Evolutionary conservation across 2,888 invertebrate genomes (phyloP).

Genomic region (Torymus texanus): DNA sequence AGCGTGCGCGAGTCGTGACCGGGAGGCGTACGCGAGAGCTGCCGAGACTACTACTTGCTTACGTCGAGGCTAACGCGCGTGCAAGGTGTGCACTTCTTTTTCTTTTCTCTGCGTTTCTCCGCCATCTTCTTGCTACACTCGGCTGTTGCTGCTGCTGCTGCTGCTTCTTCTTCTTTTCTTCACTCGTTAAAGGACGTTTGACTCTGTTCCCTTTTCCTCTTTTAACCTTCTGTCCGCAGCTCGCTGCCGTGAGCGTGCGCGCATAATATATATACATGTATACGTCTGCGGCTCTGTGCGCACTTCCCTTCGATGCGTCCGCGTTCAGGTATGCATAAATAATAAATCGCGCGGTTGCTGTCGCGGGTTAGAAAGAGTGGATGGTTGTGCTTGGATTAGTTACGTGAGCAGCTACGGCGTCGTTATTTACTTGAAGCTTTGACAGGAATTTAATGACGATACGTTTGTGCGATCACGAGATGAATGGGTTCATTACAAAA

Average conservation of each 20-base stretch:
- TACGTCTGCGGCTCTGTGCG: neutral
- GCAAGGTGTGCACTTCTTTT: neutral
- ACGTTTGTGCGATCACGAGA: too few relatives aligned
- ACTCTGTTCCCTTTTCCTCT: conserved; percentile 32
- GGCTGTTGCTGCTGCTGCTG: neutral
- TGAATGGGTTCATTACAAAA: too few relatives aligned
- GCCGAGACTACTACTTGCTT: conserved; percentile 16
- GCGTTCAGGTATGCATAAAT: conserved; percentile 19
- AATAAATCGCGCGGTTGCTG: neutral
- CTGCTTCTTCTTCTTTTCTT: conserved; percentile 35
- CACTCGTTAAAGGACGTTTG: conserved; percentile 13
- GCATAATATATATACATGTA: too few relatives aligned
- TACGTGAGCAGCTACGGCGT: too few relatives aligned
- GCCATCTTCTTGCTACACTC: neutral
- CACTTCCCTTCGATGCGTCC: conserved; percentile 21
- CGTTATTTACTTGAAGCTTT: too few relatives aligned
- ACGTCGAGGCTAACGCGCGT: neutral
- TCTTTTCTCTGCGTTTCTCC: conserved; percentile 8
- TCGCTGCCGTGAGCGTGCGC: neutral
- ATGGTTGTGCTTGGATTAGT: too few relatives aligned
- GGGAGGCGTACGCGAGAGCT: conserved; percentile 62
- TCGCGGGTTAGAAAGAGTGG: neutral
- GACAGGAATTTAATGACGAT: too few relatives aligned
- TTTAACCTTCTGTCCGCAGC: neutral
- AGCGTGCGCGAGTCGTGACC: conserved; percentile 69